Conservation (phyloP, 2,797 vertebrate genomes). For the Phataginus tetradactyla region DNA sequence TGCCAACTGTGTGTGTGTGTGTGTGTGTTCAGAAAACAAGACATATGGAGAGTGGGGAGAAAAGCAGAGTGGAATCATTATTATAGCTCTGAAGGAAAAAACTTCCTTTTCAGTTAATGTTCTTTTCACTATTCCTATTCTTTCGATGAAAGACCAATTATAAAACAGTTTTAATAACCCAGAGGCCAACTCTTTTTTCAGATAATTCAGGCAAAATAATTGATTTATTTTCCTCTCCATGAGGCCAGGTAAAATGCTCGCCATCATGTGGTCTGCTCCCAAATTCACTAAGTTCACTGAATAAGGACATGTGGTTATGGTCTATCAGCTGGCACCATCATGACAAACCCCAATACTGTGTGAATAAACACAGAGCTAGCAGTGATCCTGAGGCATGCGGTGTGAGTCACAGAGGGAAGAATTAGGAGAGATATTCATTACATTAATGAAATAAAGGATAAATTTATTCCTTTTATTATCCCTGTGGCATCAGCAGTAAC, state of each 20-base stretch:
- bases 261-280: not conserved
- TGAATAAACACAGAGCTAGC: not conserved
- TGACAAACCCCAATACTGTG: not conserved
- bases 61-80: not conserved
- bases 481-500: not conserved
- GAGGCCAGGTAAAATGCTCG: not conserved
- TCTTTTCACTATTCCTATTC: not conserved
- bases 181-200: not conserved
- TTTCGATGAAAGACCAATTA: slow-evolving; percentile 41
- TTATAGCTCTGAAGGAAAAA: slow-evolving; percentile 34
- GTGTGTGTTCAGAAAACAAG: not conserved
- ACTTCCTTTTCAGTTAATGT: not conserved
- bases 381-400: not conserved
- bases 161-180: not conserved
- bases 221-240: slow-evolving; percentile 32
- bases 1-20: not conserved
- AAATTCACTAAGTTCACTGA: not conserved
- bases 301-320: not conserved
- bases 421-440: not conserved
- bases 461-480: not conserved
- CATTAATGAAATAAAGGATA: not conserved
- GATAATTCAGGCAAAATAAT: slow-evolving; percentile 10
- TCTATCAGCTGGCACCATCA: not conserved
- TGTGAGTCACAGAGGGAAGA: not conserved
- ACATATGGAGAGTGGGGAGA: not conserved